phyloP scores from a whole-genome alignment of 2,113 vertebrate species.

The Pomatorhinus ruficollis region DNA sequence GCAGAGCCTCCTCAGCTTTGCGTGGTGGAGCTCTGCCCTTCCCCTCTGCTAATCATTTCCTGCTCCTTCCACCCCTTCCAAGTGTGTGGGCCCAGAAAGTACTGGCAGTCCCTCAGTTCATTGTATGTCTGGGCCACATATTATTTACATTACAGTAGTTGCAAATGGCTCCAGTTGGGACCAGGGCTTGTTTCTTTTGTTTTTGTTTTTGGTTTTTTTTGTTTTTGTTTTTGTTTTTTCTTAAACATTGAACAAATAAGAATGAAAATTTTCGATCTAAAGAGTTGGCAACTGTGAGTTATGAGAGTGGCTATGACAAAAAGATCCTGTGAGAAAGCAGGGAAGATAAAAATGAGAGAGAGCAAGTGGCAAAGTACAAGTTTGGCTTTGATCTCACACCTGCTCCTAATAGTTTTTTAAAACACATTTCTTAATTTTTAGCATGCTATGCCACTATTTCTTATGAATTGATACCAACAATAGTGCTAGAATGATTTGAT shows the following conservation, averaged over 20 bases:
- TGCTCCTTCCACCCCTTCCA: not conserved
- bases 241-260: not conserved
- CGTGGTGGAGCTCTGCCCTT: not conserved
- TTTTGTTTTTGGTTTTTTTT: not conserved
- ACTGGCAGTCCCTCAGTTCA: slow-evolving; percentile 42
- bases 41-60: not conserved
- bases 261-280: not conserved
- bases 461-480: not conserved
- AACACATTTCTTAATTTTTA: not conserved
- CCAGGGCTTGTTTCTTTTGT: not conserved
- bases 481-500: not conserved
- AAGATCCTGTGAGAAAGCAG: not conserved
- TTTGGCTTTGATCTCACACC: not conserved
- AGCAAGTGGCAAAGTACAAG: not conserved
- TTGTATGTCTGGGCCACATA: not conserved
- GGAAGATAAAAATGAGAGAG: not conserved
- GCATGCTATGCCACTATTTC: not conserved
- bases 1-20: not conserved
- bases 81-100: slow-evolving; percentile 50
- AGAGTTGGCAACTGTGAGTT: rapidly evolving
- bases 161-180: not conserved
- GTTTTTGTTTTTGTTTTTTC: not conserved
- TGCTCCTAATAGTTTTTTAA: not conserved
- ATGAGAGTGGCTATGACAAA: not conserved
- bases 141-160: slow-evolving; percentile 21